Conservation (phyloP, 2,888 invertebrate species). For the Deilephila elpenor region DNA sequence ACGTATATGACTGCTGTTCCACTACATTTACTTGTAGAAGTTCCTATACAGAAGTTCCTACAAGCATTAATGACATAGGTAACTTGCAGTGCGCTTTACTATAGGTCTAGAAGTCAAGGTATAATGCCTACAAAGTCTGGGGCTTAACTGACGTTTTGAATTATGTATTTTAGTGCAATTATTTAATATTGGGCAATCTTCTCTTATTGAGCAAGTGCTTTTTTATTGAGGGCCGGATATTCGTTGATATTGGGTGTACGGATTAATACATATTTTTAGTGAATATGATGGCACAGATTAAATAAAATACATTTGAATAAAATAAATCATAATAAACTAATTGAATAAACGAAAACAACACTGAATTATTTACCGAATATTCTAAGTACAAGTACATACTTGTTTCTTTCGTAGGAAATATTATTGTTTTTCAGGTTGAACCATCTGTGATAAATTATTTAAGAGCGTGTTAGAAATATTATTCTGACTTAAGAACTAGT, state of each 20-base stretch:
- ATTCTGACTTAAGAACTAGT: neutral
- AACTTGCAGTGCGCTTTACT: neutral
- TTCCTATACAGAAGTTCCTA: conserved; percentile 55
- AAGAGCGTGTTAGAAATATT: neutral
- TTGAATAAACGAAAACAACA: neutral
- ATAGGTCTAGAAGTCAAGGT: neutral
- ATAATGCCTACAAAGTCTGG: too few relatives aligned
- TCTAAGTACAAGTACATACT: neutral
- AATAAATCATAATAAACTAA: neutral
- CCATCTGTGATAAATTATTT: conserved; percentile 24
- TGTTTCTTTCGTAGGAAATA: neutral
- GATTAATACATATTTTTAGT: too few relatives aligned
- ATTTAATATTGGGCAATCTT: too few relatives aligned
- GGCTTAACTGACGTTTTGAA: too few relatives aligned
- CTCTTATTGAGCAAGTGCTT: too few relatives aligned
- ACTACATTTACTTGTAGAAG: conserved; percentile 57
- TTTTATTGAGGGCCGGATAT: too few relatives aligned
- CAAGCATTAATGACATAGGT: conserved; percentile 41
- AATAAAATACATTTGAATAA: neutral
- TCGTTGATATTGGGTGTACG: too few relatives aligned
- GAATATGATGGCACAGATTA: too few relatives aligned
- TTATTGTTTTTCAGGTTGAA: neutral
- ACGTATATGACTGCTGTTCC: conserved; percentile 56
- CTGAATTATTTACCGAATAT: neutral
- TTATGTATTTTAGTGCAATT: too few relatives aligned